phyloP scores from a whole-genome alignment of 53 echinoderm and acorn worm species.

The Patiria pectinifera region DNA sequence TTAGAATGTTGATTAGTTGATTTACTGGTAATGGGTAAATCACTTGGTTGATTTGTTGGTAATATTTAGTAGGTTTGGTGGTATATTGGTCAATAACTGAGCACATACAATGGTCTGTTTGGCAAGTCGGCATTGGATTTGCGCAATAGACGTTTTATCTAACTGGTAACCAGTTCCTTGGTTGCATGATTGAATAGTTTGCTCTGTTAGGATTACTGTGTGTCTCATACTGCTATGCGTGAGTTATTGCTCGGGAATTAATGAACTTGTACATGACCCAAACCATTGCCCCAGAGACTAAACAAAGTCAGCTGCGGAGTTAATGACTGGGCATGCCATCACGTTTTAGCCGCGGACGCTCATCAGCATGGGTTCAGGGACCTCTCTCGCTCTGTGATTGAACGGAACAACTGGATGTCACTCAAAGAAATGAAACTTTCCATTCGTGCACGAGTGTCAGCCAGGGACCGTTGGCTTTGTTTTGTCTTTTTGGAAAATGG shows the following conservation, averaged over 20 bases:
- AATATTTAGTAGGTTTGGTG: background rate
- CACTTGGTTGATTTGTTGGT: too few species aligned
- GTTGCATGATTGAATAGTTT: background rate
- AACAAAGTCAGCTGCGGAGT: conserved; percentile 33
- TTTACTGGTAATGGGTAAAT: too few species aligned
- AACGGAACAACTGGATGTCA: conserved; percentile 42
- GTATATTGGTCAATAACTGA: background rate
- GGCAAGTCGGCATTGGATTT: background rate
- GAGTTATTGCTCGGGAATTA: background rate
- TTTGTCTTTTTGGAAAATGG: background rate
- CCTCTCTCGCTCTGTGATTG: conserved; percentile 28
- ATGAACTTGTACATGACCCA: conserved; percentile 14
- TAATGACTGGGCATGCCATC: conserved; percentile 50
- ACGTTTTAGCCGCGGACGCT: conserved; percentile 15
- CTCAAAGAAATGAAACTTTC: conserved; percentile 13
- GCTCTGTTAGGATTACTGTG: background rate
- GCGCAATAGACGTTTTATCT: background rate
- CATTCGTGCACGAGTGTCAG: conserved; percentile 9
- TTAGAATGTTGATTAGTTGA: too few species aligned
- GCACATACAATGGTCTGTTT: too few species aligned
- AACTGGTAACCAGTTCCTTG: background rate
- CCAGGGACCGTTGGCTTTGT: background rate
- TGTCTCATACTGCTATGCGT: background rate
- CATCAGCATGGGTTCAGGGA: conserved; percentile 42
- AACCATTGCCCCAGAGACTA: conserved; percentile 28